A percentile compares a stretch with the other conserved stretches of the same genome.
These are phyloP conservation scores for Euzetes globulus DNA, from an alignment of 2,888 invertebrate genomes.

Conservation along the genomic window DNA sequence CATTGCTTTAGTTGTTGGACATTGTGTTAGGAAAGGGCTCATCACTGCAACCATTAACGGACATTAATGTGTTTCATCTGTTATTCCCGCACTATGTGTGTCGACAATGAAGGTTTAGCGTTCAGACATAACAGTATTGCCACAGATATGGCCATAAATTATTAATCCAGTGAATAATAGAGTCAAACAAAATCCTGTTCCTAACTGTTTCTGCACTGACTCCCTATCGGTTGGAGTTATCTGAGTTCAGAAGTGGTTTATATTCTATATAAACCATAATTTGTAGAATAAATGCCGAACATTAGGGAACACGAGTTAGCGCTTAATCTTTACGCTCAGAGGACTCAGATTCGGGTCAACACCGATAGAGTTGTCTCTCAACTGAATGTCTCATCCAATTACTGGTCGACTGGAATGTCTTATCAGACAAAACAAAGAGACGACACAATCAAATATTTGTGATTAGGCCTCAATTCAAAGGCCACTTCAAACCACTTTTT, in stretches of 20 bases:
- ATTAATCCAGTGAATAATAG: constrained; percentile 3
- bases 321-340: neutral
- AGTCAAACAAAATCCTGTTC: neutral
- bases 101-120: neutral
- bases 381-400: neutral
- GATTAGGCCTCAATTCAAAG: too few relatives aligned
- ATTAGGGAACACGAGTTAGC: constrained; percentile 1
- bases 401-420: neutral
- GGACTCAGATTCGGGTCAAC: constrained; percentile 2
- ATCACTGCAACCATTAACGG: constrained; percentile 8
- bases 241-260: constrained; percentile 2
- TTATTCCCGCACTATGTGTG: neutral
- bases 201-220: neutral
- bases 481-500: too few relatives aligned
- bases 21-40: neutral
- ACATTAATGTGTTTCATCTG: constrained; percentile 8
- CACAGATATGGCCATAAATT: constrained; percentile 6
- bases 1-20: neutral
- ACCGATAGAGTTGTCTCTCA: neutral
- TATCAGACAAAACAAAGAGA: neutral
- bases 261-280: neutral
- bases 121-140: neutral
- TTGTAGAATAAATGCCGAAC: neutral
- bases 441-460: too few relatives aligned
- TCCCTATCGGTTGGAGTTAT: neutral